Conservation (phyloP, 1,140 invertebrate species). For the Philotrypesis tridentata region DNA sequence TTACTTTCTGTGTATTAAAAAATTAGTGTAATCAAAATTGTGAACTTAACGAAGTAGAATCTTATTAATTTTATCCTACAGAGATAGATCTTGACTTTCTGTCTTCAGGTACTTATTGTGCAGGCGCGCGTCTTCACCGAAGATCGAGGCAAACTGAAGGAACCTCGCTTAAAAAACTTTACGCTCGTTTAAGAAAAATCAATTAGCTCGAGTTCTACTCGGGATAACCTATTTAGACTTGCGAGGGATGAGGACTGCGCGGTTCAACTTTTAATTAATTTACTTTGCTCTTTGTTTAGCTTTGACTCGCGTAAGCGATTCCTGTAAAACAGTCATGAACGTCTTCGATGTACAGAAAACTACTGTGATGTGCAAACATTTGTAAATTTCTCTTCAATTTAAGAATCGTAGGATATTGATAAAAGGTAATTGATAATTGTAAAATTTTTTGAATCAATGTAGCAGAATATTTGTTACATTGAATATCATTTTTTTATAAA, state of each 20-base stretch:
- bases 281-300: slow-evolving; percentile 49
- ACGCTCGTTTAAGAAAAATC: slow-evolving; percentile 65
- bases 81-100: not conserved
- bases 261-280: slow-evolving; percentile 59
- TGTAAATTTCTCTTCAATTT: not conserved
- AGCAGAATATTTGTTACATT: too few relatives aligned
- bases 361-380: not conserved
- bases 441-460: too few relatives aligned
- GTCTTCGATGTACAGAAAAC: slow-evolving; percentile 14
- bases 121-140: not conserved
- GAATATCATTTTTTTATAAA: too few relatives aligned
- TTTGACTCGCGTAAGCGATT: slow-evolving; percentile 34
- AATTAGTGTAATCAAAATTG: not conserved
- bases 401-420: not conserved
- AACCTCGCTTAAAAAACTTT: slow-evolving; percentile 65
- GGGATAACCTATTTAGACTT: slow-evolving; percentile 63
- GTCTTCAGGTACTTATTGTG: slow-evolving; percentile 22
- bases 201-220: slow-evolving; percentile 59
- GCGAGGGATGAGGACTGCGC: slow-evolving; percentile 2
- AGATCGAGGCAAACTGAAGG: slow-evolving; percentile 37
- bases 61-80: not conserved
- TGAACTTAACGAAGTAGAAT: not conserved
- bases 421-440: too few relatives aligned
- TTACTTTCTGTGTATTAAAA: not conserved
- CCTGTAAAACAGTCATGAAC: slow-evolving; percentile 36